Evolutionary conservation across 2,888 invertebrate genomes (phyloP).

Genomic region (Tolmerus cingulatus): DNA sequence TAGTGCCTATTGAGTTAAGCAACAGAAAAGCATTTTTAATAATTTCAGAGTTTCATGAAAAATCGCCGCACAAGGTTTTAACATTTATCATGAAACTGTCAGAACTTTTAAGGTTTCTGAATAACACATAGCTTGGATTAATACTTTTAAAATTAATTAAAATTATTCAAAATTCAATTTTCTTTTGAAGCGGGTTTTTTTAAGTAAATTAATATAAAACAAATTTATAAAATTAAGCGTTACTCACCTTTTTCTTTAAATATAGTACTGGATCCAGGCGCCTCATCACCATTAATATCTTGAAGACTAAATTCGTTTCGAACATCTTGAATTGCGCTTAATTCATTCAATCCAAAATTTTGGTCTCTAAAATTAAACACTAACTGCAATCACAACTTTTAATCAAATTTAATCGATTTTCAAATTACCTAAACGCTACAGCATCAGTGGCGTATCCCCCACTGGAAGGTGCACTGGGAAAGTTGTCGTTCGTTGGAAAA

Average conservation of each 20-base stretch:
- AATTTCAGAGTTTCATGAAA: too few relatives aligned
- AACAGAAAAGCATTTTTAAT: too few relatives aligned
- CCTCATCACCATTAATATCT: slow-evolving; percentile 67
- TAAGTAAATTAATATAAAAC: not conserved
- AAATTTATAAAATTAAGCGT: not conserved
- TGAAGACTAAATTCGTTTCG: slow-evolving; percentile 70
- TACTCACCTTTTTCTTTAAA: slow-evolving; percentile 74
- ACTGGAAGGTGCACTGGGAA: slow-evolving; percentile 57
- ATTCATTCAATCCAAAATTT: slow-evolving; percentile 69
- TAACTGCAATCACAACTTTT: slow-evolving; percentile 48
- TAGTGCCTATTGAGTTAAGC: too few relatives aligned
- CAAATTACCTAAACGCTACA: slow-evolving; percentile 60
- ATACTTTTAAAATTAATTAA: too few relatives aligned
- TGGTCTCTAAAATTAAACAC: slow-evolving; percentile 66
- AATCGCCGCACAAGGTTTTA: too few relatives aligned
- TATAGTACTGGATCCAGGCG: slow-evolving; percentile 60
- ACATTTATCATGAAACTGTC: too few relatives aligned
- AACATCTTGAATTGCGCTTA: slow-evolving; percentile 65
- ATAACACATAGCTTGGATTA: too few relatives aligned
- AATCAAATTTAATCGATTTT: slow-evolving; percentile 3
- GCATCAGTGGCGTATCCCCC: slow-evolving; percentile 62
- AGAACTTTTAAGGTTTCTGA: too few relatives aligned
- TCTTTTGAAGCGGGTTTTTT: not conserved
- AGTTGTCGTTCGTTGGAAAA: slow-evolving; percentile 61
- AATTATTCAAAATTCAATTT: too few relatives aligned